Percentiles rank a stretch among this genome's conserved stretches.
These are phyloP conservation scores for Phymorhynchus buccinoides DNA, from an alignment of 1,140 invertebrate species.

Conservation along the genomic window DNA sequence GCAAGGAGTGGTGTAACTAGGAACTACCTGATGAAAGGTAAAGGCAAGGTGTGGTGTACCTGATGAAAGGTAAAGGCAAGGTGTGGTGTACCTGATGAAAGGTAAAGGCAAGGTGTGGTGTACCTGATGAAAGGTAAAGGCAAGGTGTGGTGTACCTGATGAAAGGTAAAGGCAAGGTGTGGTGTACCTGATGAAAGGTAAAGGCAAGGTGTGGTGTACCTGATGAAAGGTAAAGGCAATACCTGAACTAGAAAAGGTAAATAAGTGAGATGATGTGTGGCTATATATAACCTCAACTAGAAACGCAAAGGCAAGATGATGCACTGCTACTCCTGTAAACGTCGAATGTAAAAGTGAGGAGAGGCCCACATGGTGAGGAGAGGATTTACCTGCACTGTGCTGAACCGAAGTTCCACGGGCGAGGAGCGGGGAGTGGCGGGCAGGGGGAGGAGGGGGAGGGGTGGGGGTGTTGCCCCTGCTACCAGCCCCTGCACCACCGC, in stretches of 20 bases:
- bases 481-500: conserved; percentile 12
- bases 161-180: no score
- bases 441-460: conserved; percentile 28
- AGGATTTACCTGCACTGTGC: conserved; percentile 60
- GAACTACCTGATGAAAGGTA: no score
- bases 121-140: no score
- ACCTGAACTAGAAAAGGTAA: not conserved
- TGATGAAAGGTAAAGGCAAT: not conserved
- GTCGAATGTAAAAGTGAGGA: not conserved
- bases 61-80: no score
- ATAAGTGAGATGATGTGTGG: not conserved
- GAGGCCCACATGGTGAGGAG: conserved; percentile 63
- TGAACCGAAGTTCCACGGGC: conserved; percentile 11
- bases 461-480: conserved; percentile 32
- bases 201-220: no score
- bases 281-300: not conserved
- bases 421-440: conserved; percentile 12
- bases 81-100: no score
- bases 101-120: no score
- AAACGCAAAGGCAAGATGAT: not conserved
- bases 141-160: no score
- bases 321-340: not conserved
- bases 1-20: no score
- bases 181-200: no score
- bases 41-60: no score